These are phyloP conservation scores for Hirundo rustica DNA, from an alignment of 2,797 vertebrate species.

Conservation along the genomic window DNA sequence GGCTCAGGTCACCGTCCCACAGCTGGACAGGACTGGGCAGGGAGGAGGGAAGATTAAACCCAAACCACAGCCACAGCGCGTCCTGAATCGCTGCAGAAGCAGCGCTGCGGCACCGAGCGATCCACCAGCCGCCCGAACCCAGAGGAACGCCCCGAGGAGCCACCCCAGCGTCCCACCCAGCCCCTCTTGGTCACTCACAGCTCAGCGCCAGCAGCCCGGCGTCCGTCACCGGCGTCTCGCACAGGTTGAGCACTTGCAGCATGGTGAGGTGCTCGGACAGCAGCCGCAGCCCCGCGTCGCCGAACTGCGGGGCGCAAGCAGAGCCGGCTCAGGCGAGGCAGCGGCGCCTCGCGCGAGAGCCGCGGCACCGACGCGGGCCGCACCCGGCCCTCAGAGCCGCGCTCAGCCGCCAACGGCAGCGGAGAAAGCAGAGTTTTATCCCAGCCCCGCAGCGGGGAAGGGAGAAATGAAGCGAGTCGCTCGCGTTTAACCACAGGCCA, in stretches of 20 bases:
- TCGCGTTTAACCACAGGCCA: background rate
- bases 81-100: background rate
- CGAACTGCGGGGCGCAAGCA: constrained; percentile 81
- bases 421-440: background rate
- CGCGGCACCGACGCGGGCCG: too few relatives aligned
- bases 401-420: background rate
- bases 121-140: background rate
- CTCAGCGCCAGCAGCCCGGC: constrained; percentile 94
- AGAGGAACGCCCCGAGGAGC: rapidly evolving
- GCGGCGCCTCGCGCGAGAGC: background rate
- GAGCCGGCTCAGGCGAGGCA: background rate
- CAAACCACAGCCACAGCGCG: background rate
- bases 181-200: constrained; percentile 82
- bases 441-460: background rate
- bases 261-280: constrained; percentile 96
- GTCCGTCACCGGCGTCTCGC: constrained; percentile 96
- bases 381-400: background rate
- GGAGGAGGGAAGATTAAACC: background rate
- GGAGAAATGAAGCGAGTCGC: background rate
- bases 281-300: constrained; percentile 93
- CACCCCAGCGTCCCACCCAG: rapidly evolving
- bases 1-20: background rate
- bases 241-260: constrained; percentile 97
- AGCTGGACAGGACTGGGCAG: background rate
- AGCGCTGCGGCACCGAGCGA: background rate